Percentiles rank a stretch among this genome's conserved stretches.
Conservation (phyloP, 2,113 vertebrate species). For the Tautogolabrus adspersus region DNA sequence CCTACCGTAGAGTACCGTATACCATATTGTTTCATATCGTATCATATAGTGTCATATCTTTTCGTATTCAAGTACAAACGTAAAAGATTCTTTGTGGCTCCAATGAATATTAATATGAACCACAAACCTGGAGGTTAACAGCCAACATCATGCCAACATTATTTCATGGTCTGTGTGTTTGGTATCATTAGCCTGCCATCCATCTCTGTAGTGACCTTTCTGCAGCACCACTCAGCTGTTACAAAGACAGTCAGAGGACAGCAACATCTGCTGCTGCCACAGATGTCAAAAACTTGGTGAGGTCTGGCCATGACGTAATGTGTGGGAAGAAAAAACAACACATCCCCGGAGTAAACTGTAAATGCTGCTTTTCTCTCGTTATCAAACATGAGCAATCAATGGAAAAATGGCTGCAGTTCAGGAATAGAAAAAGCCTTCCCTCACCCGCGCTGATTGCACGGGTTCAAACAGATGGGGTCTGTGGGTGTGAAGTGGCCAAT, state of each 20-base stretch:
- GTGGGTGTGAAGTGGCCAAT: slow-evolving; percentile 76
- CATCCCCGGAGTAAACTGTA: slow-evolving; percentile 42
- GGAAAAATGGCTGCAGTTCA: slow-evolving; percentile 68
- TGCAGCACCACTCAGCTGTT: slow-evolving; percentile 58
- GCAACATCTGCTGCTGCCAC: slow-evolving; percentile 71
- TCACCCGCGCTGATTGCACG: slow-evolving; percentile 69
- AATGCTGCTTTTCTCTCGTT: slow-evolving; percentile 63
- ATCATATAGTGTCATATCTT: too few species aligned
- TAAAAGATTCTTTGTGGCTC: background rate
- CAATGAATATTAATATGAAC: slow-evolving; percentile 22
- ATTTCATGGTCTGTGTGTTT: slow-evolving; percentile 45
- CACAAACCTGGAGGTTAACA: slow-evolving; percentile 40
- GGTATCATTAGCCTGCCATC: slow-evolving; percentile 32
- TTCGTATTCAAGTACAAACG: too few species aligned
- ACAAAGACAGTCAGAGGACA: slow-evolving; percentile 63
- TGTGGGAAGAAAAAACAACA: slow-evolving; percentile 64
- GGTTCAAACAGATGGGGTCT: slow-evolving; percentile 71
- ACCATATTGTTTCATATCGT: too few species aligned
- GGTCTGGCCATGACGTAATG: slow-evolving; percentile 54
- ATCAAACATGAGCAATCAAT: slow-evolving; percentile 75
- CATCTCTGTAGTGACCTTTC: slow-evolving; percentile 72
- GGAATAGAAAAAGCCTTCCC: slow-evolving; percentile 54
- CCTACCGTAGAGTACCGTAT: too few species aligned
- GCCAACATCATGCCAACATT: slow-evolving; percentile 42
- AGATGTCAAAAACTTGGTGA: slow-evolving; percentile 65